Percentiles rank a stretch among this genome's conserved stretches.
Conservation (phyloP, 1,140 invertebrate genomes). For the Micrasema longulum region DNA sequence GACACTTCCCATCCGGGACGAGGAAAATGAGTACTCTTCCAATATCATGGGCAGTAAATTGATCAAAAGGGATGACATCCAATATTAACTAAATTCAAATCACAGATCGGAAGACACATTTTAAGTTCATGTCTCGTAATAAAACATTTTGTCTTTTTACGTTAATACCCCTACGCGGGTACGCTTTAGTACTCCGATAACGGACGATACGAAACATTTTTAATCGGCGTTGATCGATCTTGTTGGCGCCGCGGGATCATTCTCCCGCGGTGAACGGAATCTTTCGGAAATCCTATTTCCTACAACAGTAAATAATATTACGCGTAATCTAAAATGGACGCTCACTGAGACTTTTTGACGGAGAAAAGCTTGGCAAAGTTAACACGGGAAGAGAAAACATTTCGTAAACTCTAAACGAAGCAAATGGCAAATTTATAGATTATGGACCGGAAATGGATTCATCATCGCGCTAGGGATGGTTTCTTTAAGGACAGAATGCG, state of each 20-base stretch:
- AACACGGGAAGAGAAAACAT: slow-evolving; percentile 7
- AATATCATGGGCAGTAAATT: slow-evolving; percentile 29
- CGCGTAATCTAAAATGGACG: slow-evolving; percentile 21
- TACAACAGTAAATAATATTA: slow-evolving; percentile 4
- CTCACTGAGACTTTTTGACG: slow-evolving; percentile 6
- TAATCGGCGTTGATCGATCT: neutral
- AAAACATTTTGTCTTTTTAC: slow-evolving; percentile 15
- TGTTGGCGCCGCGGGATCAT: too few species aligned
- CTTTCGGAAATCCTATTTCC: slow-evolving; percentile 30
- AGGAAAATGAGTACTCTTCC: slow-evolving; percentile 7
- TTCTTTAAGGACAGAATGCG: slow-evolving; percentile 2
- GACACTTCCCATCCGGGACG: neutral
- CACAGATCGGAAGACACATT: slow-evolving; percentile 28
- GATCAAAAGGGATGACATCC: slow-evolving; percentile 23
- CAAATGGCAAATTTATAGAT: neutral
- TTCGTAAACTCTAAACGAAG: neutral
- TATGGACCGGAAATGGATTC: slow-evolving; percentile 4
- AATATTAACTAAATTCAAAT: slow-evolving; percentile 31
- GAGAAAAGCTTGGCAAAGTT: slow-evolving; percentile 19
- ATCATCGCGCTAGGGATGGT: neutral
- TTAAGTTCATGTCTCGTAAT: slow-evolving; percentile 5
- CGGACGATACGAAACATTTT: slow-evolving; percentile 10
- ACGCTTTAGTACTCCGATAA: slow-evolving; percentile 17
- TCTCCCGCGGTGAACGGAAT: slow-evolving; percentile 25
- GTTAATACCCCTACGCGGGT: slow-evolving; percentile 12